Conservation (phyloP, 2,888 invertebrate genomes). For the Thyatira batis region DNA sequence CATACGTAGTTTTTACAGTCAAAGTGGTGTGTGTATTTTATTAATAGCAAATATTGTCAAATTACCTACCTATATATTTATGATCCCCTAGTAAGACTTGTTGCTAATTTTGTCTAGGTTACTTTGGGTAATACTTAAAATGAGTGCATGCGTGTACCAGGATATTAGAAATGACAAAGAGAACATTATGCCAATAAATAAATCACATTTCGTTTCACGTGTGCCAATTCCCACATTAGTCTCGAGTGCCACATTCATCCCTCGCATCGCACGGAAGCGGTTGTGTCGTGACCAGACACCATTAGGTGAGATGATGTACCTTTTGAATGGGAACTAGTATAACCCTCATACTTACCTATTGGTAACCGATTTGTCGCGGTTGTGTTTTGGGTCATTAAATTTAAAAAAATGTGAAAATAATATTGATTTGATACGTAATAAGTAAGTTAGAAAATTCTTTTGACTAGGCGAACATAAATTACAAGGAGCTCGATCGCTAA, state of each 20-base stretch:
- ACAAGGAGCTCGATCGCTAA: no score
- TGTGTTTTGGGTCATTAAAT: no score
- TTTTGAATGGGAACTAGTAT: background rate
- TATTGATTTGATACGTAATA: no score
- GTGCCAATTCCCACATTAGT: background rate
- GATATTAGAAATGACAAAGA: background rate
- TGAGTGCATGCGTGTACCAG: background rate
- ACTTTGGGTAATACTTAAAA: background rate
- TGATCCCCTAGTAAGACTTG: no score
- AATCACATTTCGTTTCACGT: background rate
- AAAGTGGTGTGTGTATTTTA: no score
- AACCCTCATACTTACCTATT: background rate
- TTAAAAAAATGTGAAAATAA: no score
- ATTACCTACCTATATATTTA: no score
- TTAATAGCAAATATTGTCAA: no score
- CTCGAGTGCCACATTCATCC: slow-evolving; percentile 1
- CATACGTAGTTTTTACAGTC: background rate
- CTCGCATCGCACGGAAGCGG: background rate
- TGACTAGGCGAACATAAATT: no score
- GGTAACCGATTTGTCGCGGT: background rate
- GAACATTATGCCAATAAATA: background rate
- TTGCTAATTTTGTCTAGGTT: no score
- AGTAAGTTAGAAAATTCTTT: no score
- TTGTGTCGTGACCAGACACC: slow-evolving; percentile 4
- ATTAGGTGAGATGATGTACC: slow-evolving; percentile 2